A percentile compares a stretch with the other conserved stretches of the same genome.
phyloP scores from a whole-genome alignment of 2,113 vertebrate genomes.

The Strix aluco region DNA sequence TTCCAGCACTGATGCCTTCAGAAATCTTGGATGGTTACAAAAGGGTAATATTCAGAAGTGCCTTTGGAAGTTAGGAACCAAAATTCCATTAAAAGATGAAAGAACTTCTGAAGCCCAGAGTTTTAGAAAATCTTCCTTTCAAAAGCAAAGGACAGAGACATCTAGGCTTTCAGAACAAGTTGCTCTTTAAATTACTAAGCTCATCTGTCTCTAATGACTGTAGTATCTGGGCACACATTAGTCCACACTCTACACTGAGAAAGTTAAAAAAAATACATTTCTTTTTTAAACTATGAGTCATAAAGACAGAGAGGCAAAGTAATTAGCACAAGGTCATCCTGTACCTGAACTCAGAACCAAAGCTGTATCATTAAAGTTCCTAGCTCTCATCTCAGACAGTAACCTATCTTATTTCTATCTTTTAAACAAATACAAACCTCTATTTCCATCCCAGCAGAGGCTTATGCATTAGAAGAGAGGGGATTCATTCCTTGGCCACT shows the following conservation, averaged over 20 bases:
- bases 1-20: not conserved
- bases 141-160: not conserved
- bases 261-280: not conserved
- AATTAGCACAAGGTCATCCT: not conserved
- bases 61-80: not conserved
- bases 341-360: not conserved
- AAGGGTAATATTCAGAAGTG: not conserved
- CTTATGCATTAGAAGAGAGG: not conserved
- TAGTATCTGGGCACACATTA: not conserved
- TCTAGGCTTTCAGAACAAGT: not conserved
- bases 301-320: not conserved
- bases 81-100: not conserved
- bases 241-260: not conserved
- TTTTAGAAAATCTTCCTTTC: not conserved
- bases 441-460: not conserved
- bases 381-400: not conserved
- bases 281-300: not conserved
- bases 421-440: not conserved
- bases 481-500: not conserved
- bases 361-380: not conserved
- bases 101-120: not conserved
- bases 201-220: not conserved
- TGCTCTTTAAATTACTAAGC: not conserved
- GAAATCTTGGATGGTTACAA: not conserved
- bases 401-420: not conserved